Base-by-base conservation (phyloP, 2,797 vertebrate species). In the Cercopithecus mitis region DNA sequence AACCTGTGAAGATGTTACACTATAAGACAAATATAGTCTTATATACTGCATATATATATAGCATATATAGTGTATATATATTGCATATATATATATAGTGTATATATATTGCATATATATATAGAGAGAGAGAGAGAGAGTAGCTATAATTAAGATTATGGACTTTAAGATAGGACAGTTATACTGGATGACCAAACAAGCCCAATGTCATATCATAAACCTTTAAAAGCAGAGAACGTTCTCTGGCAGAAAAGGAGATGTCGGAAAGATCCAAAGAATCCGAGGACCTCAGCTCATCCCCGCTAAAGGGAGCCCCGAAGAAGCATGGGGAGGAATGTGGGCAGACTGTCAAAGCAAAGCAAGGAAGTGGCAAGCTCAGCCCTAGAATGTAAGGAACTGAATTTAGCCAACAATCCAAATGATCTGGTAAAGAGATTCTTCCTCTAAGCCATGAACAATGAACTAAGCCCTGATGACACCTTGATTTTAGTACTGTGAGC, bases 211-310 rank as follows among this genome's bases (percentile, higher is more conserved):
- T 27, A 22, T 36, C 12, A 30, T 33, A 33, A 57, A 45, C 19
- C 24, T 64, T 85, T 96, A 72, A n/a, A 73, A 64, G 33, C 43
- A 73, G 70, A 72, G 17, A 61, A 36, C 13, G 30, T 45, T n/a
- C 24, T 89, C 55, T 20, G 19, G 50, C 27, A 89, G 50, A 58
- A 50, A 27, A 86, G 5, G n/a, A 25, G 22, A 58, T 7, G 4
- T 41, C 4, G 15, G 27, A 33, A 10, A 41, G n/a, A 58, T 30
- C 15, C 17, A 50, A 14, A 77, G 47, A 12, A 9, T 0, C 20
- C 1, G 7, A 89, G 12, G 0, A 7, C 6, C 10, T n/a, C 27
- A 25, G 17, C 19, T 47, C 4, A 0, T 57, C 9, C 0, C 9
- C 4, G 2, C 27, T n/a, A 22, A 14, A 17, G n/a, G 13, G 1